Evolutionary conservation across 2,113 vertebrate genomes (phyloP), one percentile per base, ranked within the genome.

Genomic region (Antennarius striatus): DNA sequence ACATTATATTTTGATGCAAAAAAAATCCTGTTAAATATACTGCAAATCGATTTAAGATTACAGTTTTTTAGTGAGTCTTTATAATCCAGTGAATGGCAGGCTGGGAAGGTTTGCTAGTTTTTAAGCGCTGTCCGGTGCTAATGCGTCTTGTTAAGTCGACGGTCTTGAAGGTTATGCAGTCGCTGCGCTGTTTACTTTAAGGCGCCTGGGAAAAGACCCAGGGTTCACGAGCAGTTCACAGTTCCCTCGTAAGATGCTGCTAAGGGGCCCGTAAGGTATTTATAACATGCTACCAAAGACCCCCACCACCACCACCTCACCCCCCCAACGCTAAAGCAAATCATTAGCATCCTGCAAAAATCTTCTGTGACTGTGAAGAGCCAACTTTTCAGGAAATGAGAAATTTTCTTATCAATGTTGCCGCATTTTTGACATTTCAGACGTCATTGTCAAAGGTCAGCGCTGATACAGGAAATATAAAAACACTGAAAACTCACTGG

Each of bases 271-370:
- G 32, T 58, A 12, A 84, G 81, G 76, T 77, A 79, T 85, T 85
- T 80, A 82, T 80, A 82, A 83, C 78, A 77, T 80, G 81, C 79
- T 67, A 43, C 74, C 75, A 62, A 29, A 30, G 63, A 61, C 56
- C 42, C 42, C 42, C 42, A 11, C 42, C 22, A n/a, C 39, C 39
- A 1, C 39, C 39, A 10, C 39, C 39, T 10, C 39, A 40, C 3
- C 10, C 39, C 74, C 80, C 80, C 40, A 39, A 73, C 39, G 84
- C 77, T 86, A 74, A 90, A 90, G 87, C 79, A 81, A 88, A 87
- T 83, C 86, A 87, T 88, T 90, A 90, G 86, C 76, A 84, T 87
- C 78, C 83, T 71, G 68, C 71, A 64, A 80, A 86, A 87, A 71
- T 56, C 79, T 79, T 69, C 52, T 77, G 49, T 51, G 84, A 82